Evolutionary conservation across 23 tunicate species (phyloP), one percentile per base, ranked within the genome.

Genomic region (Ciona savignyi): DNA sequence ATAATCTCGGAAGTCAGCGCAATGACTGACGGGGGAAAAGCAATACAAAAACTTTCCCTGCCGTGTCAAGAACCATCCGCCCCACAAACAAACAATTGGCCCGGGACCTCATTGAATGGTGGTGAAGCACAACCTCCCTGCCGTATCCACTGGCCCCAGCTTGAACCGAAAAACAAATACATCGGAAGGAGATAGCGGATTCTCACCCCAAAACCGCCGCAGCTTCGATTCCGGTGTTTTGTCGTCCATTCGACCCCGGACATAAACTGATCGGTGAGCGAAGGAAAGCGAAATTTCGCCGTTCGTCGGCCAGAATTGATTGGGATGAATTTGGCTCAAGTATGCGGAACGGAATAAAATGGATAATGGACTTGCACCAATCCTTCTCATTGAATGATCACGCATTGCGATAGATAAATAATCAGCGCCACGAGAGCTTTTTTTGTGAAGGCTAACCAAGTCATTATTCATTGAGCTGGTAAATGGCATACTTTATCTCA

Each of bases 201-300:
- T 42, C 15, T 42, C 56, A 15, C 56, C 56, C 56, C 56, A 25
- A 63, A 23, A 63, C 15, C 67, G 28, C 67, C 28, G 26, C 67
- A n/a, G 67, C 26, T 63, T n/a, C 28, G 24, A 22, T 49, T 22
- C 67, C 67, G 26, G 26, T 20, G 67, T 63, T 63, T n/a, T n/a
- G 67, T n/a, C 6, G 22, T 25, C 67, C 67, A 63, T 25, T 63
- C 67, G 67, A 63, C 24, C 67, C 67, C 28, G 28, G 23, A 63
- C 22, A 63, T 42, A 42, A 42, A 42, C 56, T 15, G 56, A 42
- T 42, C 56, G 56, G 11, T 9, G 11, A n/a, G n/a, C 11, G 56
- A 42, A 42, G 56, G 15, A 42, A 6, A 42, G 56, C 56, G 56
- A 42, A 42, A 42, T 42, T 42, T 15, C 56, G 56, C 15, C 56